These are phyloP conservation scores for Hydrotaea cyrtoneurina DNA, from an alignment of 2,888 invertebrate genomes.

Conservation along the genomic window DNA sequence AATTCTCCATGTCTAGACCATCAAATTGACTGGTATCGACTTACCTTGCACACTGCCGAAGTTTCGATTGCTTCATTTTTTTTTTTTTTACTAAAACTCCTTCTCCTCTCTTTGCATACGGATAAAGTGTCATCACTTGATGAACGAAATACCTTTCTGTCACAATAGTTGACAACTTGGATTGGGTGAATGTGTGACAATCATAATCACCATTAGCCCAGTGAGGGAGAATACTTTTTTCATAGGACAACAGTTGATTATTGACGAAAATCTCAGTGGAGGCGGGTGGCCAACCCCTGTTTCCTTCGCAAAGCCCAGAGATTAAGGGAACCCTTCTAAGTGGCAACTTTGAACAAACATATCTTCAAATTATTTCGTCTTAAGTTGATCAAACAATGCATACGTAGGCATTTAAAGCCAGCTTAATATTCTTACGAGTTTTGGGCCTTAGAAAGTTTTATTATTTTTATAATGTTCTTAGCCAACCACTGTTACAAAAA, in stretches of 20 bases:
- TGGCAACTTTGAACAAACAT: constrained; percentile 33
- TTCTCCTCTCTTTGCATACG: too few species aligned
- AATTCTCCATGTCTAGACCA: too few species aligned
- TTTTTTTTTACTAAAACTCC: too few species aligned
- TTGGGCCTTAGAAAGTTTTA: constrained; percentile 37
- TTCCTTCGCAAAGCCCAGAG: background rate
- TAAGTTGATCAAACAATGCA: constrained; percentile 25
- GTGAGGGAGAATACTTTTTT: too few species aligned
- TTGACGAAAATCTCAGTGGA: constrained; percentile 1
- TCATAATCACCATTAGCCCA: too few species aligned
- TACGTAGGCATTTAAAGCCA: constrained; percentile 28
- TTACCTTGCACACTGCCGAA: too few species aligned
- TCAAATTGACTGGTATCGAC: too few species aligned
- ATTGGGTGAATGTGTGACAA: too few species aligned
- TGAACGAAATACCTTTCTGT: too few species aligned
- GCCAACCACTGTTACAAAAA: constrained; percentile 59
- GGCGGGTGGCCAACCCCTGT: background rate
- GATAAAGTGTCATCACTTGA: too few species aligned
- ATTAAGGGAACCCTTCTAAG: constrained; percentile 20
- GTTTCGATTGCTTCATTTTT: too few species aligned
- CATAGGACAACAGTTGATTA: background rate
- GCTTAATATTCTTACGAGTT: constrained; percentile 52
- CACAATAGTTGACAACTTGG: too few species aligned
- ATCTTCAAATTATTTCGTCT: constrained; percentile 32
- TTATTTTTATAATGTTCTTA: constrained; percentile 38